phyloP scores from a whole-genome alignment of 2,113 vertebrate species.

The Calidris pygmaea region DNA sequence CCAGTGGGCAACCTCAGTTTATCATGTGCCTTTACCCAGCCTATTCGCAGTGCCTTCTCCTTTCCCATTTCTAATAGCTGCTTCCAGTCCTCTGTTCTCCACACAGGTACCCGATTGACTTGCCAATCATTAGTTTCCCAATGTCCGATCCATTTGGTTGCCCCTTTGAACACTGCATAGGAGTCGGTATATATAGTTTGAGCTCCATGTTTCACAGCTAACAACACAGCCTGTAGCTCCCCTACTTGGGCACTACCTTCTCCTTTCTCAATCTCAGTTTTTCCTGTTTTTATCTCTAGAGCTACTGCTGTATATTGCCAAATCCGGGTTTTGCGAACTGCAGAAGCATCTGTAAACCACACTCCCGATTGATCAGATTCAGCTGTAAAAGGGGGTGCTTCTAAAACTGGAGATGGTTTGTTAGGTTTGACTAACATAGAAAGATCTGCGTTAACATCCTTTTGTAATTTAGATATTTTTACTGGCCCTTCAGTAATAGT shows the following conservation, averaged over 20 bases:
- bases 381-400: no score
- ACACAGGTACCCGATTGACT: neutral
- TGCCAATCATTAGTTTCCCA: neutral
- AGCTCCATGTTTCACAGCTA: neutral
- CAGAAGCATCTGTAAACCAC: no score
- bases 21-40: neutral
- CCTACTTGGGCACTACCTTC: neutral
- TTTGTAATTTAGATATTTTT: no score
- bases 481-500: no score
- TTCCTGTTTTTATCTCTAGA: no score
- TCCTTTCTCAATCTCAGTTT: no score
- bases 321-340: no score
- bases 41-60: neutral
- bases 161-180: neutral
- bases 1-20: neutral
- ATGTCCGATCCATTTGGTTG: neutral
- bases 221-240: neutral
- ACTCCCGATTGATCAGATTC: no score
- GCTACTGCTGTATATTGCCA: no score
- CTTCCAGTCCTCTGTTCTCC: neutral
- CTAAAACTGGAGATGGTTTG: no score
- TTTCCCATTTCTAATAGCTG: neutral
- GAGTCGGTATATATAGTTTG: neutral
- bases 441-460: no score
- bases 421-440: no score